Evolutionary conservation across 2,113 vertebrate genomes (phyloP).

Genomic region (Cavia aperea): DNA sequence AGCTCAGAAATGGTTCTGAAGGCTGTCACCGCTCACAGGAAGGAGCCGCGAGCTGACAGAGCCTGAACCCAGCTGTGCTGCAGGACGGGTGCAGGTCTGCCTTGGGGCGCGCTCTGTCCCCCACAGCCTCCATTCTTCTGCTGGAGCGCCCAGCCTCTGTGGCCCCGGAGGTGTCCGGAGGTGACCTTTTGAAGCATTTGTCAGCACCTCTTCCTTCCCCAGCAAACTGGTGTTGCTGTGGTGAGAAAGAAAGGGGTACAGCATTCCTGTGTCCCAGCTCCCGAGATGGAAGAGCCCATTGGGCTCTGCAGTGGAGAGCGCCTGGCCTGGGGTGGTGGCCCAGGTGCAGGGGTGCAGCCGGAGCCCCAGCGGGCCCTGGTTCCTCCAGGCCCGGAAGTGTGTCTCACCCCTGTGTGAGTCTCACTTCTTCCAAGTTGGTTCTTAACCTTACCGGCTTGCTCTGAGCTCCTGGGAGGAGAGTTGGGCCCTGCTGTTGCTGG

Average conservation of each 20-base stretch:
- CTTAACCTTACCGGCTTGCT: slow-evolving; percentile 22
- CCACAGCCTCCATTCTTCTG: background rate
- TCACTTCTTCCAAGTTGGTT: slow-evolving; percentile 44
- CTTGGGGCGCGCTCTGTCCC: background rate
- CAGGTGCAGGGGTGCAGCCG: background rate
- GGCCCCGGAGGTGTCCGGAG: background rate
- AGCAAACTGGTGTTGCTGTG: background rate
- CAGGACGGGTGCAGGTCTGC: background rate
- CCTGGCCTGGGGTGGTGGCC: background rate
- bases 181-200: background rate
- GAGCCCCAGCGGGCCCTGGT: background rate
- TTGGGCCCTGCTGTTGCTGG: slow-evolving; percentile 18
- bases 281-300: background rate
- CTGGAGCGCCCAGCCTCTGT: background rate
- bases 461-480: background rate
- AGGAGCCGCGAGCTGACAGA: background rate
- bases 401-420: slow-evolving; percentile 47
- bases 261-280: background rate
- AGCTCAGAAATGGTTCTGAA: background rate
- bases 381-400: slow-evolving; percentile 43
- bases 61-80: background rate
- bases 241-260: background rate
- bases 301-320: background rate
- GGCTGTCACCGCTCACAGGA: background rate
- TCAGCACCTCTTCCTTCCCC: background rate